Conservation (phyloP, 2,797 vertebrate species). For the Coluber constrictor region DNA sequence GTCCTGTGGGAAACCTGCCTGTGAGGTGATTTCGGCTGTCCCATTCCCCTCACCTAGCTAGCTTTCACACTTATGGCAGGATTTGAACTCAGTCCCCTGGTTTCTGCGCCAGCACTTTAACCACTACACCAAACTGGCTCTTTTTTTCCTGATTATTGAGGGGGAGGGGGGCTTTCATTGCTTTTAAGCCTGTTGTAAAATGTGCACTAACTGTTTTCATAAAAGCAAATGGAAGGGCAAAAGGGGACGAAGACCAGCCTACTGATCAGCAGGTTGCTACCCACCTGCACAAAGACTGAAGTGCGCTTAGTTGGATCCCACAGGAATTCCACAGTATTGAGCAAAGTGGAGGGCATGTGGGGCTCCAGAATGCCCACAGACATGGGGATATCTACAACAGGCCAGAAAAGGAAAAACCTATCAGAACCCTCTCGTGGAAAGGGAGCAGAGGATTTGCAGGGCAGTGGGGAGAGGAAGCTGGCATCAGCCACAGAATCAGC, state of each 20-base stretch:
- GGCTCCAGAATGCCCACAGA: slow-evolving; percentile 54
- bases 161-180: not conserved
- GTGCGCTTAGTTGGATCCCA: slow-evolving; percentile 54
- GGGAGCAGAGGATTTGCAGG: not conserved
- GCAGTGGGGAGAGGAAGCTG: not conserved
- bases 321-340: slow-evolving; percentile 57
- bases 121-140: not conserved
- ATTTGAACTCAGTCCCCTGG: not conserved
- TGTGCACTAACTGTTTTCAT: not conserved
- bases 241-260: too few species aligned
- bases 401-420: not conserved
- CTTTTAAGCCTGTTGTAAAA: not conserved
- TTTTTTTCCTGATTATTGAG: not conserved
- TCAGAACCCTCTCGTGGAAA: not conserved
- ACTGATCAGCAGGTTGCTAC: not conserved
- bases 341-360: slow-evolving; percentile 41
- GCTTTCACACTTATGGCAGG: not conserved
- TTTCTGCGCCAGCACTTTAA: not conserved
- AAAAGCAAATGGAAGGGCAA: not conserved
- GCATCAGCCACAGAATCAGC: not conserved
- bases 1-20: not conserved
- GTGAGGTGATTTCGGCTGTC: not conserved
- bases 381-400: slow-evolving; percentile 55
- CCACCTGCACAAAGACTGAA: slow-evolving; percentile 59
- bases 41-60: not conserved